Conservation (phyloP, 2,797 vertebrate genomes). For the Arctocebus calabarensis region DNA sequence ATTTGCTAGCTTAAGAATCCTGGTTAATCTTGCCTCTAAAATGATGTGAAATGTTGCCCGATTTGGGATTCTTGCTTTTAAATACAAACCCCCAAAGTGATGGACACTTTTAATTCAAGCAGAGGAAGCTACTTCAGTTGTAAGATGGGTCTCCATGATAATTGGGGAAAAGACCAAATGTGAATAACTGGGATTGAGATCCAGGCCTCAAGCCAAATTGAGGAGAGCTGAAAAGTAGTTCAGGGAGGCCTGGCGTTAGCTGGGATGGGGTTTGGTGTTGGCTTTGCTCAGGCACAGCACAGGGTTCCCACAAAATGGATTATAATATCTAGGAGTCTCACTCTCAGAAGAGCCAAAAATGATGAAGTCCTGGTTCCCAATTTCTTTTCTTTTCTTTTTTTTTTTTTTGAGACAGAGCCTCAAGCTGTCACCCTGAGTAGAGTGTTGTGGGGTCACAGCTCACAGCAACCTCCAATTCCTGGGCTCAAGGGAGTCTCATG, state of each 20-base stretch:
- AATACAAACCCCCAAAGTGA: background rate
- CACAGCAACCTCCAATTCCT: too few species aligned
- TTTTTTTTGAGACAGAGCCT: too few species aligned
- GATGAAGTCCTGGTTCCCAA: background rate
- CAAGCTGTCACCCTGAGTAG: too few species aligned
- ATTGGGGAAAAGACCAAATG: background rate
- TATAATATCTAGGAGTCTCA: background rate
- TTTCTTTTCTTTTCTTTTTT: too few species aligned
- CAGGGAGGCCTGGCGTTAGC: background rate
- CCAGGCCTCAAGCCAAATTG: background rate
- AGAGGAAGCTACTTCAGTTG: background rate
- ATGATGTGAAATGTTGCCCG: slow-evolving; percentile 9
- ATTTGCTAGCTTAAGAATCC: background rate
- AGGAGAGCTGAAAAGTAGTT: background rate
- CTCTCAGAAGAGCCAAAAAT: background rate
- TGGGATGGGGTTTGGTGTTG: background rate
- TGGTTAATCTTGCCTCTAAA: slow-evolving; percentile 24
- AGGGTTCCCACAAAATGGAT: background rate
- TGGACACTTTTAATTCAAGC: background rate
- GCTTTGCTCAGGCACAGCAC: too few species aligned
- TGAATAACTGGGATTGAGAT: background rate
- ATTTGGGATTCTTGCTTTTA: background rate
- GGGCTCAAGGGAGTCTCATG: too few species aligned
- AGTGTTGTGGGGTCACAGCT: too few species aligned
- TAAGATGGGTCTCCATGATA: background rate